phyloP scores from a whole-genome alignment of 2,888 invertebrate species.

The Pterostichus madidus region DNA sequence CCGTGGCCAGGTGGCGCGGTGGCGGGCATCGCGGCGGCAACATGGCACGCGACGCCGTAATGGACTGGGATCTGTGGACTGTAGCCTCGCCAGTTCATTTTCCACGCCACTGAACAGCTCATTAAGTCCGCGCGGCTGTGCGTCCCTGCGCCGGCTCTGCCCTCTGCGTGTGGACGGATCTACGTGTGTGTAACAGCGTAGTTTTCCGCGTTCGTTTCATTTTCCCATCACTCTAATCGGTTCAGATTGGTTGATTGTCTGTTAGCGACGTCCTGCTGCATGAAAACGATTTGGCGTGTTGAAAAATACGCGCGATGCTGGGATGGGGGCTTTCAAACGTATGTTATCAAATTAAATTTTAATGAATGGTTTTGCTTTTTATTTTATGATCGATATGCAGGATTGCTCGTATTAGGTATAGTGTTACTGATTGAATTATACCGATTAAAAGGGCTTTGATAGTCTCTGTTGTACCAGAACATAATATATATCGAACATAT shows the following conservation, averaged over 20 bases:
- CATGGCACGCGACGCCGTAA: constrained; percentile 43
- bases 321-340: constrained; percentile 11
- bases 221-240: constrained; percentile 35
- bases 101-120: constrained; percentile 75
- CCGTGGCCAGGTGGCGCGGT: constrained; percentile 7
- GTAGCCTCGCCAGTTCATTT: constrained; percentile 73
- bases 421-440: constrained; percentile 5
- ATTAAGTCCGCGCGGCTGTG: constrained; percentile 72
- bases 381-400: constrained; percentile 4
- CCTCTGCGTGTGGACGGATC: background rate
- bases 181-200: constrained; percentile 14
- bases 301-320: constrained; percentile 16
- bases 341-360: constrained; percentile 26
- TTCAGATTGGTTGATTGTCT: constrained; percentile 35
- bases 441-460: background rate
- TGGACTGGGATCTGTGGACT: constrained; percentile 61
- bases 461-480: background rate
- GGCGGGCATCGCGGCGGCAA: constrained; percentile 13
- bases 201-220: constrained; percentile 48
- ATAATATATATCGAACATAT: no score
- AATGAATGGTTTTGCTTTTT: constrained; percentile 14
- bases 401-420: background rate
- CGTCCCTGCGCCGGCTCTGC: constrained; percentile 67
- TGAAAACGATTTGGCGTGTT: background rate
- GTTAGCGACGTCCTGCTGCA: constrained; percentile 23